A percentile compares a stretch with the other conserved stretches of the same genome.
These are phyloP conservation scores for Lamellibrachia satsuma DNA, from an alignment of 2,888 invertebrate species.

Conservation along the genomic window DNA sequence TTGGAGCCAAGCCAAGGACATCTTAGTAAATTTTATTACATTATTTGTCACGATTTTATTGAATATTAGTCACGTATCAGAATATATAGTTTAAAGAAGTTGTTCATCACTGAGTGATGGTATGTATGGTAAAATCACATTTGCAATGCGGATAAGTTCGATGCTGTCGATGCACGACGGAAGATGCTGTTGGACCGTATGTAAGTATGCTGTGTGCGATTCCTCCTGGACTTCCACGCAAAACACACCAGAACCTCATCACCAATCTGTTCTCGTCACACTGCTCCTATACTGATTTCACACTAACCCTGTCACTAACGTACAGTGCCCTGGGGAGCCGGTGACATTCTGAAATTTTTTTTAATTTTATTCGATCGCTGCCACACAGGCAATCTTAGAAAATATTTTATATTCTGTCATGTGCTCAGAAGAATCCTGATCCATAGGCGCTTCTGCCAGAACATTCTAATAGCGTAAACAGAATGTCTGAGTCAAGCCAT, in stretches of 20 bases:
- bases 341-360: not conserved
- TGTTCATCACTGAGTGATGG: not conserved
- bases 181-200: not conserved
- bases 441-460: not conserved
- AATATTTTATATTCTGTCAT: not conserved
- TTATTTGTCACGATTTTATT: not conserved
- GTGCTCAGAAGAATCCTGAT: not conserved
- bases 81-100: not conserved
- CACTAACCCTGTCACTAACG: constrained; percentile 4
- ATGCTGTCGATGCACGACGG: not conserved
- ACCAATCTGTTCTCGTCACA: not conserved
- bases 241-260: not conserved
- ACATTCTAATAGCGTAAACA: not conserved
- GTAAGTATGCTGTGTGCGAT: not conserved
- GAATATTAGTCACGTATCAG: not conserved
- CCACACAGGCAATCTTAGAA: not conserved
- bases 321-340: not conserved
- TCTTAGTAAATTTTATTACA: not conserved
- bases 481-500: not conserved
- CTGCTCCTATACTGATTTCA: not conserved
- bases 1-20: not conserved
- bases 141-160: not conserved
- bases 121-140: constrained; percentile 7
- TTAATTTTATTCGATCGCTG: not conserved
- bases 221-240: not conserved